phyloP scores from a whole-genome alignment of 2,888 invertebrate genomes.

The Phorcus lineatus region DNA sequence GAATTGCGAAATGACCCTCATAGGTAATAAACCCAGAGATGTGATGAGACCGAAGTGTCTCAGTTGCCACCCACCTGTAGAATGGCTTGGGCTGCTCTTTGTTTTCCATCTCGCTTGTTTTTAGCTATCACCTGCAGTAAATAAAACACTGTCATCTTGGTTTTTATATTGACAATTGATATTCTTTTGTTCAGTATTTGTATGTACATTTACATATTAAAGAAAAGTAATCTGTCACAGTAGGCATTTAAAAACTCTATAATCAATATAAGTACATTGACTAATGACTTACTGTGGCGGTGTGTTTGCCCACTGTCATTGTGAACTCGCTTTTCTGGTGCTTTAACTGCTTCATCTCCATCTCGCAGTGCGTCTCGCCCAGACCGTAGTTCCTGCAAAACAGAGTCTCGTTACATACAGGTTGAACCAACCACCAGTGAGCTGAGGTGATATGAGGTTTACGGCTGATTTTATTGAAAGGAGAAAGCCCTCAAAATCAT shows the following conservation, averaged over 20 bases:
- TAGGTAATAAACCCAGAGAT: background rate
- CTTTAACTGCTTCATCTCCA: slow-evolving; percentile 89
- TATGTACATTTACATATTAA: too few species aligned
- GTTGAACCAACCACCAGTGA: too few species aligned
- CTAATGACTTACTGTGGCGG: slow-evolving; percentile 81
- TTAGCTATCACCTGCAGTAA: slow-evolving; percentile 83
- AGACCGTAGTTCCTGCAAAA: slow-evolving; percentile 88
- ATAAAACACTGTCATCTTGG: background rate
- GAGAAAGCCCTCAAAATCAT: too few species aligned
- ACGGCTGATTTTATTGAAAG: too few species aligned
- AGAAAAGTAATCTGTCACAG: too few species aligned
- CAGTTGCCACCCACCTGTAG: slow-evolving; percentile 81
- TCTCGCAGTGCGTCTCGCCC: slow-evolving; percentile 90
- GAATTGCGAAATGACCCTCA: too few species aligned
- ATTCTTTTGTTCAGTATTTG: too few species aligned
- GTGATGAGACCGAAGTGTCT: background rate
- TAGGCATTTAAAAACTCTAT: too few species aligned
- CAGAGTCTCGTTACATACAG: background rate
- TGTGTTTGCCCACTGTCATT: slow-evolving; percentile 95
- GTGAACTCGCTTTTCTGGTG: slow-evolving; percentile 95
- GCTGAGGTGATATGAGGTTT: too few species aligned
- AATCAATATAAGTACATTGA: too few species aligned
- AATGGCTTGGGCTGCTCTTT: slow-evolving; percentile 95
- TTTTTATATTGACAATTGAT: too few species aligned
- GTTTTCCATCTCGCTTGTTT: slow-evolving; percentile 97